phyloP scores from a whole-genome alignment of 2,797 vertebrate genomes.

The Alfaro cultratus region DNA sequence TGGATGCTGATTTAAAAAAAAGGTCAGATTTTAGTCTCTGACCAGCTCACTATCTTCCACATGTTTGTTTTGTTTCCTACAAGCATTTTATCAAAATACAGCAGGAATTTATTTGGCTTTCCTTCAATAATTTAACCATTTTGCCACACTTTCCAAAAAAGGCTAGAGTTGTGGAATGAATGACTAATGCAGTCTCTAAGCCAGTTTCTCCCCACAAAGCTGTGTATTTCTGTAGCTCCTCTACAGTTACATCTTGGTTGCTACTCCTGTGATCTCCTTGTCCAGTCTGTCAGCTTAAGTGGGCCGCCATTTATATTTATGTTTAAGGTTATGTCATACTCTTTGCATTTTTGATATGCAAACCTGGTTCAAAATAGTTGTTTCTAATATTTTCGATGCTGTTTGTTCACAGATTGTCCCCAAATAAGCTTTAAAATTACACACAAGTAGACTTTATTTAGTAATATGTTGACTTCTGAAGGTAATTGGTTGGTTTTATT shows the following conservation, averaged over 20 bases:
- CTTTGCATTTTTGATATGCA: neutral
- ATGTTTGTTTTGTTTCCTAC: neutral
- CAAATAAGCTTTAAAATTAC: neutral
- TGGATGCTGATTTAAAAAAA: neutral
- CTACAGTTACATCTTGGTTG: neutral
- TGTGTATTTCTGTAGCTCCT: neutral
- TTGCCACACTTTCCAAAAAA: neutral
- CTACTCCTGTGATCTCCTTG: neutral
- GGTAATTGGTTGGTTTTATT: neutral
- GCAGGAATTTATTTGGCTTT: neutral
- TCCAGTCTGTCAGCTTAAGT: neutral
- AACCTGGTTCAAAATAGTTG: neutral
- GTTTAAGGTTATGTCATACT: neutral
- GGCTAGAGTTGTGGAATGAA: neutral
- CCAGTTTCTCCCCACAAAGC: neutral
- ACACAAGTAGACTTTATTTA: neutral
- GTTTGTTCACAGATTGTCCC: too few species aligned
- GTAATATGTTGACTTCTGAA: neutral
- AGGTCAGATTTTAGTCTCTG: neutral
- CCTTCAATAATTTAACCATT: neutral
- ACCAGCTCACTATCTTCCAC: neutral
- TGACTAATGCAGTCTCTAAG: neutral
- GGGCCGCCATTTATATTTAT: neutral
- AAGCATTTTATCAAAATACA: neutral
- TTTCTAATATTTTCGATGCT: too few species aligned